A percentile compares a stretch with the other conserved stretches of the same genome.
phyloP scores from a whole-genome alignment of 2,113 vertebrate species.

The Erythrolamprus reginae region DNA sequence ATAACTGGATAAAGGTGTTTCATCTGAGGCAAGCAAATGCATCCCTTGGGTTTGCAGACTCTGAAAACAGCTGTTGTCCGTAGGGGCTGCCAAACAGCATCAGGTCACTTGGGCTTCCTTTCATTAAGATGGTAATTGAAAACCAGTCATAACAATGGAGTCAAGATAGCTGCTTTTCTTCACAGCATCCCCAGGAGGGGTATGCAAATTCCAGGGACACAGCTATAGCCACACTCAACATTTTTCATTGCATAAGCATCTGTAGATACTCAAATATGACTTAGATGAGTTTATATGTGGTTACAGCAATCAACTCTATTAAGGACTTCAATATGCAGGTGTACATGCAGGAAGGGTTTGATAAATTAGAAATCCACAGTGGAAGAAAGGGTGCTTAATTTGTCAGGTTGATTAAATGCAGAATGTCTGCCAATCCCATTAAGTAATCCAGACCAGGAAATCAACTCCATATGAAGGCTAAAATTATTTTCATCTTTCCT shows the following conservation, averaged over 20 bases:
- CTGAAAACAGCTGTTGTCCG: background rate
- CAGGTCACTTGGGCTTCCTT: background rate
- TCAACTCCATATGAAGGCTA: background rate
- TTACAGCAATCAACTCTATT: background rate
- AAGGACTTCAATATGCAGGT: background rate
- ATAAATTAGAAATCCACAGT: background rate
- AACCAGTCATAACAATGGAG: background rate
- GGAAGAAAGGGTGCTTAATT: background rate
- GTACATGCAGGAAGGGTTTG: background rate
- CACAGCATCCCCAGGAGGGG: fast-evolving
- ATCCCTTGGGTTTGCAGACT: background rate
- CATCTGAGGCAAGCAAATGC: background rate
- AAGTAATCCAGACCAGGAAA: background rate
- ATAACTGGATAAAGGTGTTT: background rate
- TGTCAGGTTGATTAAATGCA: background rate
- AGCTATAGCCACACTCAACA: background rate
- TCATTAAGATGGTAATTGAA: background rate
- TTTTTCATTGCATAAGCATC: background rate
- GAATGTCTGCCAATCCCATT: background rate
- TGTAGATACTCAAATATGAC: background rate
- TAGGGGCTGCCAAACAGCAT: fast-evolving
- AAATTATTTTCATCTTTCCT: background rate
- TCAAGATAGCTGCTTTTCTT: background rate
- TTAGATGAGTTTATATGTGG: background rate
- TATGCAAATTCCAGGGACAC: background rate